A percentile compares a stretch with the other conserved stretches of the same genome.
Evolutionary conservation across 2,888 invertebrate genomes (phyloP).

Genomic region (Sabatieria punctata): DNA sequence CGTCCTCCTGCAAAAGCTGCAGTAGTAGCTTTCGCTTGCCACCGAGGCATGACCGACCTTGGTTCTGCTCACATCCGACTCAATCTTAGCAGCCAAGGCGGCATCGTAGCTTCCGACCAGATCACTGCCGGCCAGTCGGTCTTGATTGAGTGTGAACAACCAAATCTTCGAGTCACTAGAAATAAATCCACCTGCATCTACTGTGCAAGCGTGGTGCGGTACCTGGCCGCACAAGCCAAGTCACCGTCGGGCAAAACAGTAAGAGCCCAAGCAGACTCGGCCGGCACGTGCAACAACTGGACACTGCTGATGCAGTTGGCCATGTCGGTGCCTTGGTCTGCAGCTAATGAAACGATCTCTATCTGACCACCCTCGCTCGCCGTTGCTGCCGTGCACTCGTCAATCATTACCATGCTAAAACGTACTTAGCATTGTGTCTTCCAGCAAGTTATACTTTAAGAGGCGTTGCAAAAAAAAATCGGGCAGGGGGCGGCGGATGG

Average conservation of each 20-base stretch:
- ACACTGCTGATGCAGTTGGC: conserved; percentile 1
- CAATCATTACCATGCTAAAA: no score
- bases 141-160: conserved; percentile 58
- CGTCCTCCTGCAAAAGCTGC: conserved; percentile 6
- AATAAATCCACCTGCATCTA: conserved; percentile 13
- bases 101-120: conserved; percentile 50
- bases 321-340: no score
- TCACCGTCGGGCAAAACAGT: conserved; percentile 65
- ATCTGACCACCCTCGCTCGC: no score
- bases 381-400: no score
- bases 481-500: no score
- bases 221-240: conserved; percentile 60
- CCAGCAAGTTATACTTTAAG: no score
- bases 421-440: no score
- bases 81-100: conserved; percentile 43
- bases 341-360: no score
- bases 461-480: no score
- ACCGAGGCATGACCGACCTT: conserved; percentile 6
- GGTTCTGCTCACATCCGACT: conserved; percentile 9
- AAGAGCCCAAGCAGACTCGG: conserved; percentile 75
- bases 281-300: conserved; percentile 49
- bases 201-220: not conserved
- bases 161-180: conserved; percentile 68
- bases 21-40: not conserved
- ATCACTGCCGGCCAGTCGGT: conserved; percentile 49